Conservation (phyloP, 2,797 vertebrate genomes). For the Lithobates pipiens region DNA sequence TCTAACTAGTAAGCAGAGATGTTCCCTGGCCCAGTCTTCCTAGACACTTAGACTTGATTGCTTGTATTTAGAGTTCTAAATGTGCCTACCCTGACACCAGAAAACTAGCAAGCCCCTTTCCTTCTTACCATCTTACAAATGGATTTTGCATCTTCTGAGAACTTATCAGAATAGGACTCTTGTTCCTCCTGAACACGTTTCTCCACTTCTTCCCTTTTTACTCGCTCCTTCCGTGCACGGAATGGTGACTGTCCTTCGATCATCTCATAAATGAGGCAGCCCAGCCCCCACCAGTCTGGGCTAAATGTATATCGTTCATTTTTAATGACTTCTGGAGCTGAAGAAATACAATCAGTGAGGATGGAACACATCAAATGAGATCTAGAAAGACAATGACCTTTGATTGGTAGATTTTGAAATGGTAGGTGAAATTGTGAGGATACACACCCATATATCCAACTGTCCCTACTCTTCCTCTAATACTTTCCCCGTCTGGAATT, state of each 20-base stretch:
- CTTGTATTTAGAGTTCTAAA: no score
- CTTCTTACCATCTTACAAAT: conserved; percentile 79
- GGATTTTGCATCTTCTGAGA: conserved; percentile 68
- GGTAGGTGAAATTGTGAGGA: not conserved
- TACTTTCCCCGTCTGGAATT: conserved; percentile 70
- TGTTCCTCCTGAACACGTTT: conserved; percentile 70
- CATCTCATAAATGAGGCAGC: conserved; percentile 89
- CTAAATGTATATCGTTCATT: conserved; percentile 75
- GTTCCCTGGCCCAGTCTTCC: no score
- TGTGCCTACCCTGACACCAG: no score
- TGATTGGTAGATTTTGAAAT: not conserved
- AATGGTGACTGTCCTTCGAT: conserved; percentile 77
- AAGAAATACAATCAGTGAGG: not conserved
- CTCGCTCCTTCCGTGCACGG: conserved; percentile 72
- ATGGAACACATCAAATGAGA: not conserved
- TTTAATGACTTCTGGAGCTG: conserved; percentile 85
- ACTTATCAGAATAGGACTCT: conserved; percentile 73
- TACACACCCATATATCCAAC: conserved; percentile 86
- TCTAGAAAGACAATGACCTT: no score
- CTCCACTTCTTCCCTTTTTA: conserved; percentile 77
- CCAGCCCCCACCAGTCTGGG: conserved; percentile 88
- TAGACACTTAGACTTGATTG: no score
- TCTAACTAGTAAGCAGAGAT: no score
- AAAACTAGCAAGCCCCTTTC: no score
- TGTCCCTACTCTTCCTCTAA: conserved; percentile 82